Conservation (phyloP, 2,888 invertebrate species). For the Ametastegia equiseti region DNA sequence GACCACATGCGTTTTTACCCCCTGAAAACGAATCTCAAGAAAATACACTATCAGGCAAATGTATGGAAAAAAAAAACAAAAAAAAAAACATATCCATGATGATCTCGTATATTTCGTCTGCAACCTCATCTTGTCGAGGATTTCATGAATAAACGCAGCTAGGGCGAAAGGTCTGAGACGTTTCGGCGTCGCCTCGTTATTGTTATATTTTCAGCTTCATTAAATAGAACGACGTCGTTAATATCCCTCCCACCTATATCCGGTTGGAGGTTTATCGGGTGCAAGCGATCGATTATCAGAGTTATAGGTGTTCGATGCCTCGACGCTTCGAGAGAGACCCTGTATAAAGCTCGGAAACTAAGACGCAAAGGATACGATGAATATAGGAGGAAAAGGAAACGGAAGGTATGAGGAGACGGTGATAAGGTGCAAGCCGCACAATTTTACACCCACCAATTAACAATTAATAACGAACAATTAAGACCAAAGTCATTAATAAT, state of each 20-base stretch:
- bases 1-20: no score
- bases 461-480: not conserved
- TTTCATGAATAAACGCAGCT: not conserved
- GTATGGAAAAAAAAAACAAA: not conserved
- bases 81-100: no score
- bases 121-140: not conserved
- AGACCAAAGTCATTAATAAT: slow-evolving; percentile 18
- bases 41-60: not conserved
- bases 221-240: slow-evolving; percentile 44
- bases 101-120: no score
- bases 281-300: slow-evolving; percentile 34
- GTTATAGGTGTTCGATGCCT: not conserved
- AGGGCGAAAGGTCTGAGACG: not conserved
- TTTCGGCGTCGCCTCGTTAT: slow-evolving; percentile 5
- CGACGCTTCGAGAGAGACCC: not conserved
- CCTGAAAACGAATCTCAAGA: no score
- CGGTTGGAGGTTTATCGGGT: slow-evolving; percentile 27
- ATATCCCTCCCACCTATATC: not conserved
- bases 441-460: slow-evolving; percentile 17
- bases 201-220: slow-evolving; percentile 43
- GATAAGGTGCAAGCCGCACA: not conserved
- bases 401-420: not conserved
- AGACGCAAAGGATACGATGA: not conserved
- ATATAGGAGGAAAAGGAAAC: not conserved
- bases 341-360: not conserved